Base-by-base conservation (phyloP, 1,140 invertebrate species). In the Bicyclus anynana region DNA sequence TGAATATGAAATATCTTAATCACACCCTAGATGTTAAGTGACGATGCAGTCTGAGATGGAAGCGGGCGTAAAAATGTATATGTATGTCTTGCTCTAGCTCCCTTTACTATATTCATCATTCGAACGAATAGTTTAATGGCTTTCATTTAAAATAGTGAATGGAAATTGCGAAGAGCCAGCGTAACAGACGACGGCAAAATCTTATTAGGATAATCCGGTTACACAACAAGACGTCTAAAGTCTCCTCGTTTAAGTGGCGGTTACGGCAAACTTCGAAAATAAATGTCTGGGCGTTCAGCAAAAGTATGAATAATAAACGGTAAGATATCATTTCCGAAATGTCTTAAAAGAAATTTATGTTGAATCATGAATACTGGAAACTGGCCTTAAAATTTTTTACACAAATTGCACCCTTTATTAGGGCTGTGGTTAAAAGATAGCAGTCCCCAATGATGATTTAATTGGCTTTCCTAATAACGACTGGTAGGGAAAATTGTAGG, bases 161-260 rank as follows among this genome's bases (percentile, higher is more conserved):
- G 51, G 38, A 44, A 63, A 57, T 53, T 58, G 44, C 27, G 21
- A 47, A 57, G 53, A 65, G 56, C 27, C 29, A 49, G 47, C 38
- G 27, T 44, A 55, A 47, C 53, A 53, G 62, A 58, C 49, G 55
- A 61, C 55, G 61, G 54, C 49, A 65, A 72, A 69, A 67, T 69
- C 64, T 50, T 69, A 63, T 67, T 67, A 65, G 35, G 62, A 50
- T 67, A 70, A 63, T 73, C 67, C 55, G 44, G 60, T 70, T 70
- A 67, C 53, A 59, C 21, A 67, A 67, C 64, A 62, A 51, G 62
- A 62, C 62, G 64, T 50, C 59, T 63, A 46, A 59, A 61, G 53
- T 57, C 56, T 44, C 53, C 56, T 37, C 57, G 42, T 58, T 64
- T 67, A 63, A 70, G 64, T 61, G 60, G 51, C 47, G 63, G 59